Evolutionary conservation across 1,140 invertebrate species (phyloP).

Genomic region (Lethrus apterus): DNA sequence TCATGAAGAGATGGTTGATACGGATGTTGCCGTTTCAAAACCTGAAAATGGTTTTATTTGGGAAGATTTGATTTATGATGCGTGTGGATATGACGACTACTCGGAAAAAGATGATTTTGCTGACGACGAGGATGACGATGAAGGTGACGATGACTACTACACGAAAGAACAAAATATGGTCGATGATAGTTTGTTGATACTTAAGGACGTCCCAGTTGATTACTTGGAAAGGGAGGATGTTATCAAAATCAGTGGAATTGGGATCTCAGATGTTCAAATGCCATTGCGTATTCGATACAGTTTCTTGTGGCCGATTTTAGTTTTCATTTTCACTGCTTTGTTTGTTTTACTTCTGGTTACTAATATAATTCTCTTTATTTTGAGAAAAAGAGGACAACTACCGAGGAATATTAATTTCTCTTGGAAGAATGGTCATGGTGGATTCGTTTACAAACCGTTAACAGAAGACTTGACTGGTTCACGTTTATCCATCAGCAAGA

Average conservation of each 20-base stretch:
- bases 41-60: no score
- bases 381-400: slow-evolving; percentile 25
- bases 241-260: no score
- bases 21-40: no score
- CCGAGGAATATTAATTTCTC: slow-evolving; percentile 32
- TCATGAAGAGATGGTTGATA: neutral
- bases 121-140: slow-evolving; percentile 30
- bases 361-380: slow-evolving; percentile 28
- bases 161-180: slow-evolving; percentile 33
- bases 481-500: no score
- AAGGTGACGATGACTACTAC: slow-evolving; percentile 35
- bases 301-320: slow-evolving; percentile 39
- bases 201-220: slow-evolving; percentile 29
- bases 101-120: slow-evolving; percentile 13
- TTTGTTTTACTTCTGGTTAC: slow-evolving; percentile 37
- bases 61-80: no score
- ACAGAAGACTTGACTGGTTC: slow-evolving; percentile 34
- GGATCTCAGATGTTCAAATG: slow-evolving; percentile 9
- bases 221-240: slow-evolving; percentile 27
- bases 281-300: slow-evolving; percentile 12
- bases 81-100: neutral
- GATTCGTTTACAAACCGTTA: slow-evolving; percentile 35
- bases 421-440: slow-evolving; percentile 35
- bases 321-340: slow-evolving; percentile 43
- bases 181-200: slow-evolving; percentile 21